Evolutionary conservation across 35 echinoderm and acorn worm species (phyloP).

Genomic region (Ophioderma brevispina): DNA sequence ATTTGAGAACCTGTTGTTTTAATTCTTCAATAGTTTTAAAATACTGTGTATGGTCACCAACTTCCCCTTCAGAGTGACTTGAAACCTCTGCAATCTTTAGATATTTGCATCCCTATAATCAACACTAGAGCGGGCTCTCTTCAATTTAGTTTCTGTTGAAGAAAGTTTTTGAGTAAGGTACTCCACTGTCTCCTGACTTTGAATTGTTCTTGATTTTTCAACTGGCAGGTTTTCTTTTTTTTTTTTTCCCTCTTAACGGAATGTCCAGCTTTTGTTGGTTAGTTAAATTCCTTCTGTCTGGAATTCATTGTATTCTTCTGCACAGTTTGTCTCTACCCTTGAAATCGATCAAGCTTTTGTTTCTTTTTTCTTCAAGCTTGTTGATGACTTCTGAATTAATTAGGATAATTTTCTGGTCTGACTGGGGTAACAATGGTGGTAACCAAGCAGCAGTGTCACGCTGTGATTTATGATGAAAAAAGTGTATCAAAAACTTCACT

Average conservation of each 20-base stretch:
- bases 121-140: background rate
- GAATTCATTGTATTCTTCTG: background rate
- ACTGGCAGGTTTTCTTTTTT: background rate
- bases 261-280: background rate
- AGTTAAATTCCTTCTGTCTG: background rate
- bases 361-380: background rate
- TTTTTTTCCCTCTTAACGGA: background rate
- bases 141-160: background rate
- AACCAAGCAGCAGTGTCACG: background rate
- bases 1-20: background rate
- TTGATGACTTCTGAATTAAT: background rate
- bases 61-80: background rate
- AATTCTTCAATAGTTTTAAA: background rate
- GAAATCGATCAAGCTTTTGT: background rate
- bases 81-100: background rate
- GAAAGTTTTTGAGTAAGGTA: background rate
- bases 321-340: background rate
- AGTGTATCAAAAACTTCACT: too few relatives aligned
- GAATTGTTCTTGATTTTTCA: background rate
- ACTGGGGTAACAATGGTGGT: background rate
- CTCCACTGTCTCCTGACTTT: background rate
- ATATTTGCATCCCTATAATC: background rate
- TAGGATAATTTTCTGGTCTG: background rate
- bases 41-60: background rate
- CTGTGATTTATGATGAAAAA: too few relatives aligned